Percentiles rank a stretch among this genome's conserved stretches.
These are phyloP conservation scores for Lutraria rhynchaena DNA, from an alignment of 1,140 invertebrate species.

Conservation along the genomic window DNA sequence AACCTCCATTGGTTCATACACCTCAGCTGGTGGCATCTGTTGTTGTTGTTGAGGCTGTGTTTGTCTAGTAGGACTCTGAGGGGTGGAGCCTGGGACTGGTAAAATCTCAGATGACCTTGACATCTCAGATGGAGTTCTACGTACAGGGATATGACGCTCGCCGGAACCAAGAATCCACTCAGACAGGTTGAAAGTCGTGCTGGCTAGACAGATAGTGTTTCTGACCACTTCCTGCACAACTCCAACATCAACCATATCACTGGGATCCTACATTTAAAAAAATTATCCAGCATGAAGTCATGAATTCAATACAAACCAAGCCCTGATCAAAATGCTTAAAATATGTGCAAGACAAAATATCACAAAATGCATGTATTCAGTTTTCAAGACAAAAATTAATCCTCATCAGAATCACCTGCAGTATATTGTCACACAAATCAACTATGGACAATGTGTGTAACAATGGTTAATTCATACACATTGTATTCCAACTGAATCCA, in stretches of 20 bases:
- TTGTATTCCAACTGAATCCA: no score
- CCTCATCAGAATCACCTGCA: no score
- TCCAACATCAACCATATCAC: slow-evolving; percentile 76
- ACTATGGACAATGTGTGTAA: no score
- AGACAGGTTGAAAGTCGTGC: slow-evolving; percentile 74
- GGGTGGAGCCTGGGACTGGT: slow-evolving; percentile 28
- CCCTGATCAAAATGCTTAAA: no score
- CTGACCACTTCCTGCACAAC: slow-evolving; percentile 76
- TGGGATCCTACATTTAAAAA: slow-evolving; percentile 73
- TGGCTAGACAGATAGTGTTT: slow-evolving; percentile 74
- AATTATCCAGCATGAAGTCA: no score
- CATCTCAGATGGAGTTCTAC: slow-evolving; percentile 19
- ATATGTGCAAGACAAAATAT: no score
- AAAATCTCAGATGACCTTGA: slow-evolving; percentile 44
- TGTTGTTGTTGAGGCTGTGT: background rate
- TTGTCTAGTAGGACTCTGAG: background rate
- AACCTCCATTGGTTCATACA: slow-evolving; percentile 68
- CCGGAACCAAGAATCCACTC: slow-evolving; percentile 60
- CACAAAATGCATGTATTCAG: no score
- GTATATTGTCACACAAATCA: no score
- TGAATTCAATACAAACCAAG: no score
- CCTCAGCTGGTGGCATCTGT: slow-evolving; percentile 30
- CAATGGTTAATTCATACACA: no score
- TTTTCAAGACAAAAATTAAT: no score
- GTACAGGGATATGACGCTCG: slow-evolving; percentile 32